Evolutionary conservation across 2,888 invertebrate genomes (phyloP), one percentile per base, ranked within the genome.

Genomic region (Fragum fragum): DNA sequence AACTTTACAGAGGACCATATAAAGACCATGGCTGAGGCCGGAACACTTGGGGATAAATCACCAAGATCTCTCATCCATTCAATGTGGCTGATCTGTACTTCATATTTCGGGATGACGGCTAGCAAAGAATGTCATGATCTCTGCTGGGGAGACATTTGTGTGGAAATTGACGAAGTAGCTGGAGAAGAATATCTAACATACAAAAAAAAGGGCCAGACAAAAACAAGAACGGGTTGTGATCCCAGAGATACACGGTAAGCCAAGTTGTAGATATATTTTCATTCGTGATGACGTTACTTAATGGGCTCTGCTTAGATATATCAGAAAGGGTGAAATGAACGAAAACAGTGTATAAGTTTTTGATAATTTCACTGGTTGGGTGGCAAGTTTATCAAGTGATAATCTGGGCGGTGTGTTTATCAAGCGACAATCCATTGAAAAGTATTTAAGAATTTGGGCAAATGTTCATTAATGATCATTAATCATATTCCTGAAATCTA

Each of bases 231-330:
- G 39, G 68, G 68, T 42, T 68, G 26, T 21, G 42, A 68, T 68
- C 68, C 42, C 21, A 42, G 68, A 42, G 42, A 68, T 42, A 68
- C 68, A 39, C 23, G n/a, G 68, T 68, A 68, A 16, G 59, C 81
- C 32, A 6, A 36, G 9, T 36, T 36, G 32, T 36, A n/a, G n/a
- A n/a, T n/a, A n/a, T n/a, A n/a, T n/a, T n/a, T n/a, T n/a, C n/a
- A n/a, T n/a, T n/a, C n/a, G n/a, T n/a, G n/a, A n/a, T n/a, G n/a
- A n/a, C n/a, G n/a, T n/a, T n/a, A n/a, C n/a, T n/a, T n/a, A n/a
- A n/a, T n/a, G n/a, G n/a, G n/a, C n/a, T n/a, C n/a, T n/a, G n/a
- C n/a, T n/a, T n/a, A n/a, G n/a, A n/a, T n/a, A n/a, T n/a, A n/a
- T n/a, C n/a, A n/a, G n/a, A n/a, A n/a, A n/a, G n/a, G n/a, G n/a